Evolutionary conservation across 2,113 vertebrate species (phyloP).

Genomic region (Spea bombifrons): DNA sequence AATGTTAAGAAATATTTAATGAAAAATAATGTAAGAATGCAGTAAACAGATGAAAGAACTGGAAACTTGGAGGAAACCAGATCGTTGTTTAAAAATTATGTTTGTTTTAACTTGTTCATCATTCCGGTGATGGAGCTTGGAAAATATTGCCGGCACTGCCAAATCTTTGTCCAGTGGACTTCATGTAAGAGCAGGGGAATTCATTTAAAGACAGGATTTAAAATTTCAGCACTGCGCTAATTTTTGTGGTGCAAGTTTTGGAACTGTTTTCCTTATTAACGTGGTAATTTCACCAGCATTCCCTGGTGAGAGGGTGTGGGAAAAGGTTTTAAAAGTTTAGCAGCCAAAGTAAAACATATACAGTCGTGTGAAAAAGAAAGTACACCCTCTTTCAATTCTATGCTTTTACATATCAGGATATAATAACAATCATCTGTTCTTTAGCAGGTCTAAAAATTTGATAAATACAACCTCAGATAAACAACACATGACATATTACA

Average conservation of each 20-base stretch:
- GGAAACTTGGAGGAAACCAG: neutral
- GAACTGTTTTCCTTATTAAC: slow-evolving; percentile 12
- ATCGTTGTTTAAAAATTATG: neutral
- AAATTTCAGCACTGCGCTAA: slow-evolving; percentile 11
- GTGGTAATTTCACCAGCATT: slow-evolving; percentile 15
- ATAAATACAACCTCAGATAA: no score
- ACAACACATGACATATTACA: no score
- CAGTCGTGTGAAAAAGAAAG: no score
- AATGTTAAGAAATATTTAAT: neutral
- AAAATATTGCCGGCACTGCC: slow-evolving; percentile 21
- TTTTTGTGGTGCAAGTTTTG: slow-evolving; percentile 26
- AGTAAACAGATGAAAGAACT: slow-evolving; percentile 8
- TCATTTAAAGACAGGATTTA: slow-evolving; percentile 17
- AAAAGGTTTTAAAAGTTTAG: neutral
- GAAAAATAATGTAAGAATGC: neutral
- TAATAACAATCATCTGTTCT: no score
- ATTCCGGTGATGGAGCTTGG: slow-evolving; percentile 4
- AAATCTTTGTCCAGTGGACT: slow-evolving; percentile 8
- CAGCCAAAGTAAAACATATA: slow-evolving; percentile 12
- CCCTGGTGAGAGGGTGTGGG: slow-evolving; percentile 12
- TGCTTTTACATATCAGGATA: no score
- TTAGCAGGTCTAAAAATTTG: no score
- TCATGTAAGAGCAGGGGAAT: slow-evolving; percentile 21
- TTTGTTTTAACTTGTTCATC: slow-evolving; percentile 32
- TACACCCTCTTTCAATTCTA: no score